Evolutionary conservation across 2,888 invertebrate species (phyloP).

Genomic region (Glyphotaelius pellucidus): DNA sequence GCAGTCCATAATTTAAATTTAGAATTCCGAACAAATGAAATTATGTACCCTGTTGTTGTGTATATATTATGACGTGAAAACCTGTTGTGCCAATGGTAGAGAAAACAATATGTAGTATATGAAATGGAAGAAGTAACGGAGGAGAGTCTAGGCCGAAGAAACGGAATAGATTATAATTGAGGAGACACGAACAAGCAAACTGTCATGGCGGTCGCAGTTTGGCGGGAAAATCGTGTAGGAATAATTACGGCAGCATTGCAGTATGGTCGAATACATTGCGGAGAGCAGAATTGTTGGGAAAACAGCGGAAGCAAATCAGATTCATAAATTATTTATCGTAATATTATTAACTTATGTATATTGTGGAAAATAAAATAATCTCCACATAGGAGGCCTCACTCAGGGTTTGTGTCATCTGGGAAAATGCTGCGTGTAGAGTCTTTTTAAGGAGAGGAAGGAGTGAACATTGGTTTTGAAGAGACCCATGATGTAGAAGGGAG

Average conservation of each 20-base stretch:
- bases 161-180: slow-evolving; percentile 33
- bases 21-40: neutral
- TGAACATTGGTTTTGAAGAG: too few relatives aligned
- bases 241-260: neutral
- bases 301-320: neutral
- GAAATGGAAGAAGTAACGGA: neutral
- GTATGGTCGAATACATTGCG: neutral
- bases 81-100: neutral
- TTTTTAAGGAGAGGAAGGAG: too few relatives aligned
- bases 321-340: neutral
- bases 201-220: slow-evolving; percentile 21
- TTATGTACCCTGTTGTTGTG: neutral
- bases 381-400: too few relatives aligned
- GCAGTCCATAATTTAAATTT: neutral
- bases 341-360: neutral
- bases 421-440: too few relatives aligned
- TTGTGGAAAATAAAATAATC: too few relatives aligned
- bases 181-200: slow-evolving; percentile 22
- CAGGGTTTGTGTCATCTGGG: too few relatives aligned
- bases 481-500: too few relatives aligned
- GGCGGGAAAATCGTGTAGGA: slow-evolving; percentile 21
- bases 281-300: neutral
- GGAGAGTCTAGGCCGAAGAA: slow-evolving; percentile 28
- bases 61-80: neutral
- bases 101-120: neutral